Evolutionary conservation across 2,113 vertebrate genomes (phyloP), one percentile per base, ranked within the genome.

Genomic region (Upupa epops): DNA sequence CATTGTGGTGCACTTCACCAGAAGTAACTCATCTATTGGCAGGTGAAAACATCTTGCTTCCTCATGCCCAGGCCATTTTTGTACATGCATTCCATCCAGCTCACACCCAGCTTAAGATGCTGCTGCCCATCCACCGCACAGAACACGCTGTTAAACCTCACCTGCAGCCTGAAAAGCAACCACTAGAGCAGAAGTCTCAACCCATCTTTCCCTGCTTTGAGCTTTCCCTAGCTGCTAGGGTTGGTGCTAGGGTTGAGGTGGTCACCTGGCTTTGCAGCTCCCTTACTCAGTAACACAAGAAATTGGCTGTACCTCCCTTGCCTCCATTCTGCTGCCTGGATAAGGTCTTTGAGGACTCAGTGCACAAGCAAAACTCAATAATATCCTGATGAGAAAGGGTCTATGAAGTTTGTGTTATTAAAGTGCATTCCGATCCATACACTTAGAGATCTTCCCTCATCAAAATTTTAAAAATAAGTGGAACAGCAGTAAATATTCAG

Each of bases 31-130:
- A 13, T 16, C 51, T 73, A 19, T 75, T 96, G 81, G 78, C 46
- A 59, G 46, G 48, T 76, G 49, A 69, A 59, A 91, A 42, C 34
- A 73, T 15, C 74, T 54, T 22, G 32, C 88, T 94, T 93, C 97
- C 95, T 96, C 94, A 74, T 91, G 93, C 65, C 93, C 90, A 79
- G 82, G 83, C 69, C 86, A 83, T 94, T 91, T 78, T 24, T 89
- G 89, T 81, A 49, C 21, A 18, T 8, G 17, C 84, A 69, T 90
- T 92, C 80, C 37, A 83, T 71, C 70, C 65, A 66, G 58, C 58
- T 90, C 93, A 94, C 88, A 92, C 93, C 88, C 84, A 54, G 45
- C 82, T 90, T 5, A 17, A n/a, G 77, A n/a, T 15, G 80, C 32
- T 81, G 59, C 60, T 95, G 87, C 86, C 94, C 68, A 64, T 36